phyloP scores from a whole-genome alignment of 2,888 invertebrate species.

The Pristionchus entomophagus region DNA sequence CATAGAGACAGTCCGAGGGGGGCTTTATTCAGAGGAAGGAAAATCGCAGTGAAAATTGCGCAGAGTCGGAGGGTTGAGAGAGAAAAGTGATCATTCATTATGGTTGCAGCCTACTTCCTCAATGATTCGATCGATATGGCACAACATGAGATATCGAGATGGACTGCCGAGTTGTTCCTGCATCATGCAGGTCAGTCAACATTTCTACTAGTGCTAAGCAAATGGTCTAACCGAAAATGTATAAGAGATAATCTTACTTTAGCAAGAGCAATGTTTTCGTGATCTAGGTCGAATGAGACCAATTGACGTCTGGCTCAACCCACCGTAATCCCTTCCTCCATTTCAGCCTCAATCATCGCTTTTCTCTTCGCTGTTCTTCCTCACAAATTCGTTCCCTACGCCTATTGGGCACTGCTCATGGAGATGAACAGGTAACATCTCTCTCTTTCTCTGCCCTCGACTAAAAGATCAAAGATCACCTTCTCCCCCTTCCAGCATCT shows the following conservation, averaged over 20 bases:
- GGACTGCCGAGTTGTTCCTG: slow-evolving; percentile 67
- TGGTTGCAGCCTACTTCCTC: slow-evolving; percentile 66
- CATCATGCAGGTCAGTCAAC: slow-evolving; percentile 58
- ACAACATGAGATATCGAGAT: slow-evolving; percentile 65
- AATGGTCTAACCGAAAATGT: no score
- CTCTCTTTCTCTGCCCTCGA: no score
- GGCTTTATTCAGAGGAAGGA: background rate
- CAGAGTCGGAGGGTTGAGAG: background rate
- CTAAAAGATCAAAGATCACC: background rate
- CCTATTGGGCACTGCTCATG: slow-evolving; percentile 72
- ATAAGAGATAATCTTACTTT: background rate
- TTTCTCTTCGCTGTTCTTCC: slow-evolving; percentile 54
- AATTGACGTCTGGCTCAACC: no score
- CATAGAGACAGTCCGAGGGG: background rate
- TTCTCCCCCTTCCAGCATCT: slow-evolving; percentile 60
- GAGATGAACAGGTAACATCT: slow-evolving; percentile 72
- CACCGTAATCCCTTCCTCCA: background rate
- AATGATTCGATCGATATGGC: slow-evolving; percentile 72
- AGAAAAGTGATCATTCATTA: background rate
- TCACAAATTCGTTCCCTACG: slow-evolving; percentile 62
- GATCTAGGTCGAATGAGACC: no score
- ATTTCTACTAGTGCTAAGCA: background rate
- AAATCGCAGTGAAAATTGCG: background rate
- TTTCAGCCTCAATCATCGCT: slow-evolving; percentile 52
- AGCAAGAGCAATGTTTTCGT: background rate